phyloP scores from a whole-genome alignment of 64 coral and sea anemone species.

The Pachyseris speciosa region DNA sequence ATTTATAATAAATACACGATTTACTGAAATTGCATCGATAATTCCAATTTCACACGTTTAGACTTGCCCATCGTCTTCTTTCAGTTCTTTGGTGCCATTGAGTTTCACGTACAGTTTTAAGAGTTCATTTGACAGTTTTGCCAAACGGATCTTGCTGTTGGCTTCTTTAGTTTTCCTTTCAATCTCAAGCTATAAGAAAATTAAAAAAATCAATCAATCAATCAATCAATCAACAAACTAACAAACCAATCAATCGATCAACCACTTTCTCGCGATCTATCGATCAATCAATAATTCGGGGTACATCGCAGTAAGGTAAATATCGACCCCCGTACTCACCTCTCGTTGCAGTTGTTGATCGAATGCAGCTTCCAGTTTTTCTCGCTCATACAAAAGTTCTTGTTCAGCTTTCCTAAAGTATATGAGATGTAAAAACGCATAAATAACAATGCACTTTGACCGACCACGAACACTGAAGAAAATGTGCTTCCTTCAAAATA shows the following conservation, averaged over 20 bases:
- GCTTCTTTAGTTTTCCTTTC: conserved; percentile 45
- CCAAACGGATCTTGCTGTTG: conserved; percentile 54
- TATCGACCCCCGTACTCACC: no score
- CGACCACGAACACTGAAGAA: background rate
- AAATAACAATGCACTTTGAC: no score
- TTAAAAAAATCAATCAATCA: background rate
- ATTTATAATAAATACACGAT: no score
- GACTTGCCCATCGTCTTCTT: background rate
- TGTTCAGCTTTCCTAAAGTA: conserved; percentile 73
- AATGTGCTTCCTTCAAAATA: background rate
- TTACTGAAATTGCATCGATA: no score
- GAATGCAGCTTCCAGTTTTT: conserved; percentile 83
- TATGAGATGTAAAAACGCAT: background rate
- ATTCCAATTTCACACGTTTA: background rate
- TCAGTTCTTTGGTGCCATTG: background rate
- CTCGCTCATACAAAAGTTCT: conserved; percentile 88
- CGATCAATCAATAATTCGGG: background rate
- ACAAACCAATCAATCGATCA: background rate
- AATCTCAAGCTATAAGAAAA: conserved; percentile 52
- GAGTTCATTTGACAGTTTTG: conserved; percentile 67
- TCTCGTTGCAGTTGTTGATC: conserved; percentile 73
- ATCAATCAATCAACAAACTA: background rate
- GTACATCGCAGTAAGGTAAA: no score
- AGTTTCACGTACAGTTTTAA: conserved; percentile 50
- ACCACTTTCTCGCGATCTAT: background rate